A percentile compares a stretch with the other conserved stretches of the same genome.
These are phyloP conservation scores for Naso thynnoides DNA, from an alignment of 2,797 vertebrate species.

Conservation along the genomic window DNA sequence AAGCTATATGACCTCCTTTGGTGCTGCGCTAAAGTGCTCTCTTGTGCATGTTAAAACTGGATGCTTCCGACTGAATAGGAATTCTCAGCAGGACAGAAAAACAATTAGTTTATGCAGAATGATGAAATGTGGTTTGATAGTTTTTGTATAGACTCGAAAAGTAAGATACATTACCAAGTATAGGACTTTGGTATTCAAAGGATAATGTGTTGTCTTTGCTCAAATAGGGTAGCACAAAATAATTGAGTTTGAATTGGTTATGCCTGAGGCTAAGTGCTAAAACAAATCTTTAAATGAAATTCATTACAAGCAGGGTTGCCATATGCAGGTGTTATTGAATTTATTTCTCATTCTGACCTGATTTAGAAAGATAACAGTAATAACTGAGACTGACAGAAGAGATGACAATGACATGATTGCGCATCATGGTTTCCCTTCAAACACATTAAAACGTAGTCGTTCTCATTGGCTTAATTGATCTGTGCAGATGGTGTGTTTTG, in stretches of 20 bases:
- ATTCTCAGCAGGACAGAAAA: conserved; percentile 57
- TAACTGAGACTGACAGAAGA: conserved; percentile 80
- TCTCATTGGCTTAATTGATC: conserved; percentile 80
- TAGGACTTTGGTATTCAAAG: conserved; percentile 80
- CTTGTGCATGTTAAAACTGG: conserved; percentile 17
- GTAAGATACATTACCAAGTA: conserved; percentile 68
- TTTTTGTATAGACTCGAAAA: conserved; percentile 56
- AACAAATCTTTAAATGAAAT: conserved; percentile 89
- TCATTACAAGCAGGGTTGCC: conserved; percentile 84
- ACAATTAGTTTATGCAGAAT: conserved; percentile 53
- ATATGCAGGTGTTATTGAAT: conserved; percentile 86
- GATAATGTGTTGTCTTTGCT: conserved; percentile 82
- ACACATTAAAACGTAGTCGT: conserved; percentile 74
- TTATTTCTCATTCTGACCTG: conserved; percentile 87
- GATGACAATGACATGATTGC: conserved; percentile 76
- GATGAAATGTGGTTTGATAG: conserved; percentile 54
- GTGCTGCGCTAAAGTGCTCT: conserved; percentile 46
- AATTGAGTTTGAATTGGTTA: conserved; percentile 89
- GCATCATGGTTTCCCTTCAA: conserved; percentile 78
- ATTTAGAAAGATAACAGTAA: conserved; percentile 84
- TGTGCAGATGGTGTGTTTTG: conserved; percentile 75
- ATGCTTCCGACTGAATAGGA: conserved; percentile 49
- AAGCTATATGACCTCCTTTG: conserved; percentile 43
- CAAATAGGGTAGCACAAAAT: conserved; percentile 80
- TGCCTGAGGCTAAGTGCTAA: conserved; percentile 87